phyloP scores from a whole-genome alignment of 2,113 vertebrate species.

The Marcusenius ussheri region DNA sequence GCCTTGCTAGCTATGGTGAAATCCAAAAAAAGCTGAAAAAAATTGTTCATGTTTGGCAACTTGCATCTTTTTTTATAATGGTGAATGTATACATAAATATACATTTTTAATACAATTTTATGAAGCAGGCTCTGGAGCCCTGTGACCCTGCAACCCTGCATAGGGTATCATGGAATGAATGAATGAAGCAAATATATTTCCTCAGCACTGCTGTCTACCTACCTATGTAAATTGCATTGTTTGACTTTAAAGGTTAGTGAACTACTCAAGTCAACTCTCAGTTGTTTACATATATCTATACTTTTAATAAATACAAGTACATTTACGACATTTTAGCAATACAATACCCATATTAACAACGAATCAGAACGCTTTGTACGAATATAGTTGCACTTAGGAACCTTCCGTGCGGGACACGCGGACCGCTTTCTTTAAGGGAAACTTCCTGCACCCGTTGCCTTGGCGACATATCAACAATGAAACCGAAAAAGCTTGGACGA shows the following conservation, averaged over 20 bases:
- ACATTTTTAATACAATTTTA: no score
- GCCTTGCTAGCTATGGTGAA: no score
- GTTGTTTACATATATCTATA: background rate
- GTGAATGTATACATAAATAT: no score
- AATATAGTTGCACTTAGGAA: background rate
- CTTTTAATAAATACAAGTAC: background rate
- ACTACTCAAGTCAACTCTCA: background rate
- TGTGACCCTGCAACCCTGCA: no score
- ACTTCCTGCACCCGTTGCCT: background rate
- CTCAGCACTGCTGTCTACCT: background rate
- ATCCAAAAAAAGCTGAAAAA: no score
- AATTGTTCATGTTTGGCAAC: no score
- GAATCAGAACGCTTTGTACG: background rate
- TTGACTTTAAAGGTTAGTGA: background rate
- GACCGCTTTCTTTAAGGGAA: background rate
- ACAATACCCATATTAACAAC: background rate
- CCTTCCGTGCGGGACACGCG: background rate
- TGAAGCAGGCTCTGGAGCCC: no score
- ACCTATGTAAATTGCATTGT: background rate
- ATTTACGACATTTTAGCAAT: background rate
- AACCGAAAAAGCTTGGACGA: background rate
- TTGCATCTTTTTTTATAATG: no score
- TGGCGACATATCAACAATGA: background rate
- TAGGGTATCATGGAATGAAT: no score
- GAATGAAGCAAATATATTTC: no score